Evolutionary conservation across 2,797 vertebrate genomes (phyloP), one percentile per base, ranked within the genome.

Genomic region (Hemibagrus guttatus): DNA sequence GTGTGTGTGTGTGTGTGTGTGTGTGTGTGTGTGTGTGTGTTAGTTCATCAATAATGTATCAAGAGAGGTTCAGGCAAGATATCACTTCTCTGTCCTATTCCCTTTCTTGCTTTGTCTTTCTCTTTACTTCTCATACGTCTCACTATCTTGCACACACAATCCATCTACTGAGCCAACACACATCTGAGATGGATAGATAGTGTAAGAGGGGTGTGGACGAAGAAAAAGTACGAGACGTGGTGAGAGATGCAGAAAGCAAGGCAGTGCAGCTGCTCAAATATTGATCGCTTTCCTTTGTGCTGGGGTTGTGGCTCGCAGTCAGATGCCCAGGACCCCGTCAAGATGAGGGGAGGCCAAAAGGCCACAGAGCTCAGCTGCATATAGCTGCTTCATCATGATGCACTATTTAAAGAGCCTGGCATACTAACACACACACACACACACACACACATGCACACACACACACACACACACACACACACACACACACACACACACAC

Each of bases 351-450:
- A 84, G 83, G 63, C 83, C 63, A 59, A 90, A 92, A 91, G 90
- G 89, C 90, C 89, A 89, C 85, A 81, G 75, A 90, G 91, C 88
- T 93, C 90, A 93, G 87, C 87, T 13, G 35, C 42, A 6, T 49
- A 61, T 49, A 58, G 54, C 42, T 74, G 81, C 61, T 88, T 84
- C 89, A 23, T 74, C 87, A 87, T 54, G 79, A 71, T 85, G 74
- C n/a, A 39, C 80, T 71, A 79, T 86, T 72, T 82, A 52, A 86
- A 78, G 61, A 86, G 56, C 26, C 42, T 49, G 66, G 82, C n/a
- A 81, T 31, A 68, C 49, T 66, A 64, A 63, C 46, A 75, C n/a
- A 28, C 74, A 76, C 72, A 75, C 26, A 28, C 72, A 76, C 74
- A 76, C 46, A 76, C n/a, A n/a, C n/a, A n/a, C n/a, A n/a, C n/a